Conservation (phyloP, 2,113 vertebrate genomes). For the Dipodomys ordii region DNA sequence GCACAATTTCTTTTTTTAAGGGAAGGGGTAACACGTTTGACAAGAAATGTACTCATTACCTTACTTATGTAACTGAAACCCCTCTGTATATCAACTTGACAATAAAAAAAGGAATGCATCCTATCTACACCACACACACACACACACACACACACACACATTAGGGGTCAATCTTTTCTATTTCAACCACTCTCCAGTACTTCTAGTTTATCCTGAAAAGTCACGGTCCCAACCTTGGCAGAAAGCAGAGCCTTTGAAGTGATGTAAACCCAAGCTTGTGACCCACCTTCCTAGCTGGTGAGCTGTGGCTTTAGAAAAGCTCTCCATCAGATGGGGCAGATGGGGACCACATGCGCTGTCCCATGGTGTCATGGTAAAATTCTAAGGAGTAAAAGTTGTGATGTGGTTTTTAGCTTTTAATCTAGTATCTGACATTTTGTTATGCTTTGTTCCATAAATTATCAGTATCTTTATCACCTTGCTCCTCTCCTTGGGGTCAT, state of each 20-base stretch:
- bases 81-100: no score
- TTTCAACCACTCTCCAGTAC: neutral
- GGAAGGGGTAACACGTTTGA: no score
- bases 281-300: neutral
- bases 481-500: neutral
- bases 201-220: neutral
- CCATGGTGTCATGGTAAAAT: neutral
- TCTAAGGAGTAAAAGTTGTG: neutral
- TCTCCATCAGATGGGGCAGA: neutral
- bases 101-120: no score
- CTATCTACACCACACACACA: no score
- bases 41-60: no score
- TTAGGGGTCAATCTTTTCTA: neutral
- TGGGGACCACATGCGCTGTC: neutral
- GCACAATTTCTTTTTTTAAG: no score
- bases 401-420: neutral
- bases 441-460: neutral
- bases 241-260: neutral
- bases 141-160: no score
- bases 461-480: neutral
- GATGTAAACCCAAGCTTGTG: neutral
- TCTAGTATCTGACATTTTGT: neutral
- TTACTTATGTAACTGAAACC: no score
- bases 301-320: constrained; percentile 14
- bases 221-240: neutral